Percentiles rank a stretch among this genome's conserved stretches.
Evolutionary conservation across 2,797 vertebrate species (phyloP).

Genomic region (Typhlichthys eigenmanni): DNA sequence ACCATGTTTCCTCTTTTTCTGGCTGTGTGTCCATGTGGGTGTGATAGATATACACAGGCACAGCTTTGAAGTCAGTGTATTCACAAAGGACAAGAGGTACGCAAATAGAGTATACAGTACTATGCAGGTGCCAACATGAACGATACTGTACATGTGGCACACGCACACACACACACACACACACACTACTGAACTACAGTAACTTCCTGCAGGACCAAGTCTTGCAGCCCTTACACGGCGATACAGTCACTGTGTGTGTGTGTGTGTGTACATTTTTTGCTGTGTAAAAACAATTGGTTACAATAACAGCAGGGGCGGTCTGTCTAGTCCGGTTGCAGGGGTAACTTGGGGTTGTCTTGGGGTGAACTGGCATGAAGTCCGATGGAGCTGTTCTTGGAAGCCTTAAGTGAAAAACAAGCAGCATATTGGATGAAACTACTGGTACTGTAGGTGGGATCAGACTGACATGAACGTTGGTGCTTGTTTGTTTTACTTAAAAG

Average conservation of each 20-base stretch:
- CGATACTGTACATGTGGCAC: background rate
- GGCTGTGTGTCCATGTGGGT: background rate
- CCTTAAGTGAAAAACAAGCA: too few species aligned
- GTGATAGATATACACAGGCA: background rate
- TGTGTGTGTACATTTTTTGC: background rate
- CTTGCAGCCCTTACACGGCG: background rate
- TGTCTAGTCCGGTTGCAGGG: too few species aligned
- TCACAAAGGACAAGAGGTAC: conserved; percentile 19
- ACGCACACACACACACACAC: background rate
- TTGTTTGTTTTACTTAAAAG: too few species aligned
- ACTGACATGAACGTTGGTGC: too few species aligned
- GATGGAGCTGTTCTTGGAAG: too few species aligned
- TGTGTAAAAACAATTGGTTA: too few species aligned
- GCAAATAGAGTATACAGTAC: background rate
- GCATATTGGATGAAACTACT: too few species aligned
- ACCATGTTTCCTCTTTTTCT: conserved; percentile 51
- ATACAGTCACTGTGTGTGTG: background rate
- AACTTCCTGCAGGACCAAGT: background rate
- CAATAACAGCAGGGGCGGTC: too few species aligned
- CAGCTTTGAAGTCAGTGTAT: conserved; percentile 7
- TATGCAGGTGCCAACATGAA: background rate
- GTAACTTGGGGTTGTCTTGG: too few species aligned
- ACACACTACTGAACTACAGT: background rate
- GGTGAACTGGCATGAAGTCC: too few species aligned
- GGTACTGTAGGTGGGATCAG: too few species aligned